These are phyloP conservation scores for Sclerurus mexicanus DNA, from an alignment of 2,113 vertebrate species.

Conservation along the genomic window DNA sequence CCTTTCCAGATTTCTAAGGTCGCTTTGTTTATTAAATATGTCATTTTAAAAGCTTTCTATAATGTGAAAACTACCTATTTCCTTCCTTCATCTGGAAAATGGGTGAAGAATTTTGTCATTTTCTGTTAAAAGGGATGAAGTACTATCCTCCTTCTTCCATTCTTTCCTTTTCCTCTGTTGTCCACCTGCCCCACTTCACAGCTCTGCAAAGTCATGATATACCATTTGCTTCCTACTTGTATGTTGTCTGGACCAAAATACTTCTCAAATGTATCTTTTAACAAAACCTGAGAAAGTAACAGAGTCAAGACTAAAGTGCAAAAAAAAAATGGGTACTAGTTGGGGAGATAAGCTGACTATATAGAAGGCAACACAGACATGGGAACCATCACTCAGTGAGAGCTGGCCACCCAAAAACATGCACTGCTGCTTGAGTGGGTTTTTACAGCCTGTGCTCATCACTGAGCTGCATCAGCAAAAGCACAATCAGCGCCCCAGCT, in stretches of 20 bases:
- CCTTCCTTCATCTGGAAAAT: background rate
- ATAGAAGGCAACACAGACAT: background rate
- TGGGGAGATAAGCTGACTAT: background rate
- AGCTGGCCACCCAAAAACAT: background rate
- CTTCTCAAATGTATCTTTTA: background rate
- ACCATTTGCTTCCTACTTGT: background rate
- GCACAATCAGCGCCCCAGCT: background rate
- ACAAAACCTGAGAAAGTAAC: background rate
- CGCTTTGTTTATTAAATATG: background rate
- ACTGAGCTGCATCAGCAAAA: background rate
- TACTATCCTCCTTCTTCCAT: background rate
- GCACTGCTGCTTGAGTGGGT: background rate
- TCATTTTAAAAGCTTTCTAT: constrained; percentile 27
- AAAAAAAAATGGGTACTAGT: accelerated
- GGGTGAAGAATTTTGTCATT: background rate
- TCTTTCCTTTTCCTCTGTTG: background rate
- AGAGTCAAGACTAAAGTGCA: background rate
- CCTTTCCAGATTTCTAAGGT: background rate
- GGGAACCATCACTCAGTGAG: background rate
- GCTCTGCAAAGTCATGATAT: background rate
- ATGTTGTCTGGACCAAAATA: background rate
- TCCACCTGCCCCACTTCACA: background rate
- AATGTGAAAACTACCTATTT: background rate
- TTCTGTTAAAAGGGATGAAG: background rate
- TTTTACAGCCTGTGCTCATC: background rate